Base-by-base conservation (phyloP, 2,888 invertebrate species). In the Lasioglossum pauxillum region DNA sequence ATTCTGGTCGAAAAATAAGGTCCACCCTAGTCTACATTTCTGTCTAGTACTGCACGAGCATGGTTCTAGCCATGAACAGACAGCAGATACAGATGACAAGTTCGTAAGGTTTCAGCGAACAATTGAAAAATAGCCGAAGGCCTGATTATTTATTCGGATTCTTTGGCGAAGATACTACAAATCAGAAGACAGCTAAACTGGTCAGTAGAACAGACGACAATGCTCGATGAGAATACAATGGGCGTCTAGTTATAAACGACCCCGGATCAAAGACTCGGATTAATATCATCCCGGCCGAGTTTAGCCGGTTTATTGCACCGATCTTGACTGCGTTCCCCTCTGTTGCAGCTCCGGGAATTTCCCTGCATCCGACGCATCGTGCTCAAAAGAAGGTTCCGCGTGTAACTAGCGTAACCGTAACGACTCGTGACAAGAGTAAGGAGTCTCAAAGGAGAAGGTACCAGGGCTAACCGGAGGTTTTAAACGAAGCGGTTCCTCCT, bases 391-490 rank as follows among this genome's bases (percentile, higher is more conserved):
- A 72, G 46, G 49, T 64, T 38, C 16, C 74, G 41, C 69, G 77
- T 73, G 82, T 80, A 83, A 90, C 83, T 75, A 88, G 83, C 75
- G 82, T 75, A 81, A 78, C 60, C 77, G 81, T 80, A 91, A 85
- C 87, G 86, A 86, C 80, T 83, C 79, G 86, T 75, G 89, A 84
- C 88, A 86, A 82, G 84, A 81, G 82, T 27, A 76, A 89, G 83
- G 78, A 84, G 82, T 79, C 77, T 86, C 88, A 89, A 90, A 91
- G 84, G 81, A 85, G 69, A 86, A 83, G 77, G 67, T 53, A 83
- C 49, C 80, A 60, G 49, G 75, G 81, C 81, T 82, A 86, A 87
- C 78, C 82, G 76, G 60, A 77, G 85, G 80, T 83, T 88, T 87
- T 80, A 82, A 89, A 84, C 87, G 69, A 78, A 81, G 75, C 82